A percentile compares a stretch with the other conserved stretches of the same genome.
Evolutionary conservation across 2,888 invertebrate species (phyloP).

Genomic region (Dicranocentrus wangi): DNA sequence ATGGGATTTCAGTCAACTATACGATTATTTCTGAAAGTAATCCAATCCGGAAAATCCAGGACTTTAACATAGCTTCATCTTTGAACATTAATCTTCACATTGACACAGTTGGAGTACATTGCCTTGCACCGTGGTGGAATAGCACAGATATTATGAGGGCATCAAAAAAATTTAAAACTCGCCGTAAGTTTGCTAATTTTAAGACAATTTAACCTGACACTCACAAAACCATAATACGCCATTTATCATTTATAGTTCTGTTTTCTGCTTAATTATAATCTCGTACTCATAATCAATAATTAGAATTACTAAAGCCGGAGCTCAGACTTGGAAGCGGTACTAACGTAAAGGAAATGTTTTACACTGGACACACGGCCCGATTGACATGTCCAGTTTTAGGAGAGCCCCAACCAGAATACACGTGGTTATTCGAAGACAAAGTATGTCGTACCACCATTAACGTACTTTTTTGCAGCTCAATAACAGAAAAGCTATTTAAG

Average conservation of each 20-base stretch:
- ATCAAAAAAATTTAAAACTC: conserved; percentile 36
- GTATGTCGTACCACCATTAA: not conserved
- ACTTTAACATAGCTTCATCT: conserved; percentile 43
- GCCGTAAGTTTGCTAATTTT: too few relatives aligned
- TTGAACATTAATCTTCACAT: conserved; percentile 42
- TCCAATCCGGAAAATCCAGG: conserved; percentile 37
- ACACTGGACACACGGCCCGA: not conserved
- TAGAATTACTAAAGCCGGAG: conserved; percentile 35
- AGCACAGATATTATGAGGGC: conserved; percentile 17
- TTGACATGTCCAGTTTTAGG: conserved; percentile 38
- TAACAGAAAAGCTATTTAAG: not conserved
- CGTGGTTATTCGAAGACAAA: conserved; percentile 30
- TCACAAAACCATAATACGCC: not conserved
- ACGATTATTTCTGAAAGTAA: not conserved
- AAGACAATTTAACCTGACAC: too few relatives aligned
- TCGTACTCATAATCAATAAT: too few relatives aligned
- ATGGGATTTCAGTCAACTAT: not conserved
- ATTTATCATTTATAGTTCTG: not conserved
- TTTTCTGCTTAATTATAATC: too few relatives aligned
- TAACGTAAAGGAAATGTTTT: not conserved
- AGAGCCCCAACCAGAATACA: conserved; percentile 47
- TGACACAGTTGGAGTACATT: conserved; percentile 38
- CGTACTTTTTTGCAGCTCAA: not conserved
- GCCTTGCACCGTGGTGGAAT: conserved; percentile 50
- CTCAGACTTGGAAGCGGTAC: not conserved